A percentile compares a stretch with the other conserved stretches of the same genome.
Evolutionary conservation across 2,888 invertebrate genomes (phyloP).

Genomic region (Exephanes ischioxanthus): DNA sequence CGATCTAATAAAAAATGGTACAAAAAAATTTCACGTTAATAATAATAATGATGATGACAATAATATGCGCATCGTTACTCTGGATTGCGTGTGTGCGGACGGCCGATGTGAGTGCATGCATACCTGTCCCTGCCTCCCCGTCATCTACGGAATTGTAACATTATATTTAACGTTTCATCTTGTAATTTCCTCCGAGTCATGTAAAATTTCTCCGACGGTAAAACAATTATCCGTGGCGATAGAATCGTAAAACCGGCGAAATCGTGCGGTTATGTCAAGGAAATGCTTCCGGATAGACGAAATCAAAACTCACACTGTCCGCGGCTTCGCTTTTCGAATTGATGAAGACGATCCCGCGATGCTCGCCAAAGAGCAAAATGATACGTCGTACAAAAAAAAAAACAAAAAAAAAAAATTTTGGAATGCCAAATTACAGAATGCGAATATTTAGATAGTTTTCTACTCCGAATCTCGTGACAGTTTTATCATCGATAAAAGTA

Average conservation of each 20-base stretch:
- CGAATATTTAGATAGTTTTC: background rate
- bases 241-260: slow-evolving; percentile 1
- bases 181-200: background rate
- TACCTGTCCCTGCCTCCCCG: slow-evolving; percentile 10
- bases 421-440: too few species aligned
- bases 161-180: slow-evolving; percentile 6
- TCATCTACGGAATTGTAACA: slow-evolving; percentile 23
- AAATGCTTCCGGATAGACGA: background rate
- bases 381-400: background rate
- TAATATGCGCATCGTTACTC: slow-evolving; percentile 27
- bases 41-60: background rate
- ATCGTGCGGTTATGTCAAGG: background rate
- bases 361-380: background rate
- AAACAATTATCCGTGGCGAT: background rate
- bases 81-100: slow-evolving; percentile 35
- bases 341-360: background rate
- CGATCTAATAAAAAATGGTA: slow-evolving; percentile 8
- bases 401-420: background rate
- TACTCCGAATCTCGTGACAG: background rate
- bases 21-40: background rate
- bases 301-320: background rate
- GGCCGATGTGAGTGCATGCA: slow-evolving; percentile 28
- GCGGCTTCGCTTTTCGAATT: background rate
- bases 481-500: background rate
- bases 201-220: background rate